A percentile compares a stretch with the other conserved stretches of the same genome.
Conservation (phyloP, 2,888 invertebrate genomes). For the Sminthurinus aureus region DNA sequence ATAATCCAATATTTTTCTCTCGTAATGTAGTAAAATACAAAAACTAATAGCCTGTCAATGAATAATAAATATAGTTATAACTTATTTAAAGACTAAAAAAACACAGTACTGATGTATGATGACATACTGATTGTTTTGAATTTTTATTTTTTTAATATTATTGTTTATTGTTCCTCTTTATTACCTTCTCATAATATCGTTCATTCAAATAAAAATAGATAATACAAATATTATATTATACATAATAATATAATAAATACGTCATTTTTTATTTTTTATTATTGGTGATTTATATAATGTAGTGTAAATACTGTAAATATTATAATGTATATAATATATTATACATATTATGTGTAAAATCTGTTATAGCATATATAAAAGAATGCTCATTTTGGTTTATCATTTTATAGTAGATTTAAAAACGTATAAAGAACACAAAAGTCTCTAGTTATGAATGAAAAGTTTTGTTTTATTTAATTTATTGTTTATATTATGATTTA, state of each 20-base stretch:
- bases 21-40: not conserved
- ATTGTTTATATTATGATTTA: too few relatives aligned
- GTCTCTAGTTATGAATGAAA: too few relatives aligned
- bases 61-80: not conserved
- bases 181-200: not conserved
- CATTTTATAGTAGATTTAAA: too few relatives aligned
- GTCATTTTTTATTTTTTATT: not conserved
- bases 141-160: not conserved
- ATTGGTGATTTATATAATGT: not conserved
- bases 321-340: not conserved
- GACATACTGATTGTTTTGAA: too few relatives aligned
- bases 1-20: too few relatives aligned
- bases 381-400: too few relatives aligned
- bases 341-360: too few relatives aligned
- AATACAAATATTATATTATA: not conserved
- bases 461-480: too few relatives aligned
- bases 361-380: too few relatives aligned
- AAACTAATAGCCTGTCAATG: not conserved
- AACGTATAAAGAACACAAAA: too few relatives aligned
- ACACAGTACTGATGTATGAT: not conserved
- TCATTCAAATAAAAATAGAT: conserved; percentile 3
- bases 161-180: not conserved
- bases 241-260: not conserved
- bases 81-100: conserved; percentile 3
- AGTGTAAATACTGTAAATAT: not conserved